Conservation (phyloP, 2,797 vertebrate genomes). For the Geotrypetes seraphini region DNA sequence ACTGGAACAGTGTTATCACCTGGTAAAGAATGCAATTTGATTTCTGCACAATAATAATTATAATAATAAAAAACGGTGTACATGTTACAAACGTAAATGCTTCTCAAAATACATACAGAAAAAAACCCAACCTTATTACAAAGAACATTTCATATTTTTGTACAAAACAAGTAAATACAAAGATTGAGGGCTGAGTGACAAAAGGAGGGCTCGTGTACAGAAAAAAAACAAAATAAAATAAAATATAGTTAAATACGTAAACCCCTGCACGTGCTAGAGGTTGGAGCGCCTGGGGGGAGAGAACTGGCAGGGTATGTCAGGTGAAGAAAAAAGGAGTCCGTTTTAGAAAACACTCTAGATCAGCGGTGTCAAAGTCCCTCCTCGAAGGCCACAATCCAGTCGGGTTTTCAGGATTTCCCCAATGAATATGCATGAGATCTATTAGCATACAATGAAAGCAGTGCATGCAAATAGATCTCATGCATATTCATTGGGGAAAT, state of each 20-base stretch:
- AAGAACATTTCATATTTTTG: slow-evolving; percentile 37
- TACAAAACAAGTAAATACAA: slow-evolving; percentile 56
- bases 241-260: slow-evolving; percentile 34
- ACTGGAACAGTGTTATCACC: slow-evolving; percentile 34
- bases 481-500: no score
- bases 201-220: slow-evolving; percentile 22
- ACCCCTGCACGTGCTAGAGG: neutral
- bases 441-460: no score
- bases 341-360: no score
- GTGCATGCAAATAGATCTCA: no score
- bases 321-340: neutral
- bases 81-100: slow-evolving; percentile 25
- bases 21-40: slow-evolving; percentile 41
- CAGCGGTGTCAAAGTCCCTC: no score
- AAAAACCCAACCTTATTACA: slow-evolving; percentile 26
- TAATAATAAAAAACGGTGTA: slow-evolving; percentile 29
- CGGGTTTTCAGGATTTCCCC: no score
- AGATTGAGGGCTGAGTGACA: slow-evolving; percentile 43
- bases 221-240: slow-evolving; percentile 10
- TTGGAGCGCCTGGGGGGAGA: neutral
- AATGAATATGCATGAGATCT: no score
- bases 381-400: no score
- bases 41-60: slow-evolving; percentile 42
- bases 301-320: slow-evolving; percentile 5
- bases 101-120: slow-evolving; percentile 27